phyloP scores from a whole-genome alignment of 2,888 invertebrate species.

The Agriotes lineatus region DNA sequence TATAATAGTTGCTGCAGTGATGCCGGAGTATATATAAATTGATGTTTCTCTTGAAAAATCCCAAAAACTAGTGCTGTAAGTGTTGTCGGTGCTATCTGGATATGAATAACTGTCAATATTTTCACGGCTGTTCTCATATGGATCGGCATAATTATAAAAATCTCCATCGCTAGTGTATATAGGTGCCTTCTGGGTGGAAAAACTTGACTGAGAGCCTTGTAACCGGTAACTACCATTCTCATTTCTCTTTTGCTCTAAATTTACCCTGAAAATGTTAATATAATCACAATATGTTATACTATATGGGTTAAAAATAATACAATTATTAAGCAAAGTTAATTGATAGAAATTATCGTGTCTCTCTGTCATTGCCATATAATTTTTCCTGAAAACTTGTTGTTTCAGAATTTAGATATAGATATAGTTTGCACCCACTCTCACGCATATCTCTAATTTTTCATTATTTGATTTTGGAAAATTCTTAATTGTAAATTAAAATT shows the following conservation, averaged over 20 bases:
- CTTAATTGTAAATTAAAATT: too few species aligned
- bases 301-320: too few species aligned
- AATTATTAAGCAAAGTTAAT: too few species aligned
- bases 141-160: background rate
- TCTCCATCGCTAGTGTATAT: background rate
- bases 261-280: slow-evolving; percentile 56
- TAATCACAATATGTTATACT: too few species aligned
- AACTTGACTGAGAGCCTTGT: background rate
- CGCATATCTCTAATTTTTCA: too few species aligned
- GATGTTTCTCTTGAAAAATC: slow-evolving; percentile 59
- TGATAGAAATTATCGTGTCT: too few species aligned
- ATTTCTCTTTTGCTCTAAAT: slow-evolving; percentile 55
- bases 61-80: slow-evolving; percentile 47
- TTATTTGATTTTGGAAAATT: too few species aligned
- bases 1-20: slow-evolving; percentile 68
- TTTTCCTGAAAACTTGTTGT: too few species aligned
- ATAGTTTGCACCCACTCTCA: too few species aligned
- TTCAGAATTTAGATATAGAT: too few species aligned
- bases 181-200: background rate
- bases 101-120: background rate
- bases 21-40: slow-evolving; percentile 64
- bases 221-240: slow-evolving; percentile 38
- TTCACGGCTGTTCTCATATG: background rate
- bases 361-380: too few species aligned
- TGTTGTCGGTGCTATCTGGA: background rate